These are phyloP conservation scores for honey bee (Apis mellifera) DNA, from an alignment of 1,140 invertebrate genomes.

Conservation along the genomic window DNA sequence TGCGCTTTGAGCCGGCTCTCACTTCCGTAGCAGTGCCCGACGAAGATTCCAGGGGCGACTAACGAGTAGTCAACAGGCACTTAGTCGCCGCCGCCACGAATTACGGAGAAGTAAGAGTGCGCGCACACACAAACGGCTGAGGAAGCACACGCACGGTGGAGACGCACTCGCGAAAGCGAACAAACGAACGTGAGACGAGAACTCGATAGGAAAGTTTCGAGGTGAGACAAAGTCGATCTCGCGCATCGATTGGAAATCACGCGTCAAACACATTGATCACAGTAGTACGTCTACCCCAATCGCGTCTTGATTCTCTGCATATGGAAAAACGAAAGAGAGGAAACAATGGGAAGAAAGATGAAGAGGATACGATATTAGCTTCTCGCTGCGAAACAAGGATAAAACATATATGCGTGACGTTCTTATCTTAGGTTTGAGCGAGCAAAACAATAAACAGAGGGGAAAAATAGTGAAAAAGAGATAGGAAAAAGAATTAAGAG, in stretches of 20 bases:
- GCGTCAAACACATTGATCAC: slow-evolving; percentile 4
- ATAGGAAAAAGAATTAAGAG: background rate
- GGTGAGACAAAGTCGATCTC: slow-evolving; percentile 35
- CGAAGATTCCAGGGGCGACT: slow-evolving; percentile 42
- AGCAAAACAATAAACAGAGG: slow-evolving; percentile 17
- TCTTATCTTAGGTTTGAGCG: slow-evolving; percentile 33
- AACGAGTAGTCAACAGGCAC: slow-evolving; percentile 43
- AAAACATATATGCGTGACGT: background rate
- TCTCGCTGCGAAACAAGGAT: background rate
- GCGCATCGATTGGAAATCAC: slow-evolving; percentile 53
- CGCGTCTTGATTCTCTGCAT: background rate
- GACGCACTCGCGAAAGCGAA: slow-evolving; percentile 29
- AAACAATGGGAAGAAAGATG: slow-evolving; percentile 12
- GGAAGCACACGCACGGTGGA: background rate
- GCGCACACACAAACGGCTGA: slow-evolving; percentile 3
- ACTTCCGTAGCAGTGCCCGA: background rate
- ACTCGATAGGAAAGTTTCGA: slow-evolving; percentile 35
- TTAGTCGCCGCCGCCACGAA: slow-evolving; percentile 1
- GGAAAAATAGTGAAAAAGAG: background rate
- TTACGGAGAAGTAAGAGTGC: slow-evolving; percentile 4
- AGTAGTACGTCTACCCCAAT: slow-evolving; percentile 24
- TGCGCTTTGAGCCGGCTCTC: slow-evolving; percentile 9
- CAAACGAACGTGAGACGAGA: slow-evolving; percentile 29
- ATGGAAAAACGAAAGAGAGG: slow-evolving; percentile 15
- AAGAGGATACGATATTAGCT: background rate